Percentiles rank a stretch among this genome's conserved stretches.
Conservation (phyloP, 2,797 vertebrate species). For the Mallotus villosus region DNA sequence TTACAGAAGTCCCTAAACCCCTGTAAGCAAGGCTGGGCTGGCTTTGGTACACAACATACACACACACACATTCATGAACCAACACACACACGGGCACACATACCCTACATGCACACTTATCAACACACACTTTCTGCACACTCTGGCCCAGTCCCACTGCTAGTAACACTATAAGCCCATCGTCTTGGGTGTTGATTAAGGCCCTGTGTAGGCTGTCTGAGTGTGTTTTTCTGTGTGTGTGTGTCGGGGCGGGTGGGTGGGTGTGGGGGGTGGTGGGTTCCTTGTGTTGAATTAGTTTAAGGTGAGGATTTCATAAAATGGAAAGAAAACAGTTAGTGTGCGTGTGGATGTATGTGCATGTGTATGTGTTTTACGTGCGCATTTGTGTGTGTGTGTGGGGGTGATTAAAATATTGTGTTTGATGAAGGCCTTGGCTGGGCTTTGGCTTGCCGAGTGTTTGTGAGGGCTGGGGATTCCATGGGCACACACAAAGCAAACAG, state of each 20-base stretch:
- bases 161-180: conserved; percentile 36
- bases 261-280: not conserved
- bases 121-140: not conserved
- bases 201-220: conserved; percentile 33
- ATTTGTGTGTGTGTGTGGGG: conserved; percentile 11
- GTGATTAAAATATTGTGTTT: conserved; percentile 2
- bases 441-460: conserved; percentile 34
- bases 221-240: conserved; percentile 11
- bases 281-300: too few relatives aligned
- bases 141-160: conserved; percentile 18
- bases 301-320: too few relatives aligned
- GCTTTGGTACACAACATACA: not conserved
- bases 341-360: conserved; percentile 9
- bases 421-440: conserved; percentile 23
- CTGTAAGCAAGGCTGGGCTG: conserved; percentile 24
- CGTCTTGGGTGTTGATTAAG: conserved; percentile 46
- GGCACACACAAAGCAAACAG: conserved; percentile 61
- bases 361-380: conserved; percentile 3
- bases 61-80: conserved; percentile 5
- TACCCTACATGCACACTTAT: conserved; percentile 22
- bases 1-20: conserved; percentile 28
- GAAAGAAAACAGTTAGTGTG: not conserved
- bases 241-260: conserved; percentile 7
- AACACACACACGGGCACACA: conserved; percentile 1
- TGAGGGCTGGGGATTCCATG: conserved; percentile 41